A percentile compares a stretch with the other conserved stretches of the same genome.
phyloP scores from a whole-genome alignment of 2,113 vertebrate genomes.

The Chrysemys picta region DNA sequence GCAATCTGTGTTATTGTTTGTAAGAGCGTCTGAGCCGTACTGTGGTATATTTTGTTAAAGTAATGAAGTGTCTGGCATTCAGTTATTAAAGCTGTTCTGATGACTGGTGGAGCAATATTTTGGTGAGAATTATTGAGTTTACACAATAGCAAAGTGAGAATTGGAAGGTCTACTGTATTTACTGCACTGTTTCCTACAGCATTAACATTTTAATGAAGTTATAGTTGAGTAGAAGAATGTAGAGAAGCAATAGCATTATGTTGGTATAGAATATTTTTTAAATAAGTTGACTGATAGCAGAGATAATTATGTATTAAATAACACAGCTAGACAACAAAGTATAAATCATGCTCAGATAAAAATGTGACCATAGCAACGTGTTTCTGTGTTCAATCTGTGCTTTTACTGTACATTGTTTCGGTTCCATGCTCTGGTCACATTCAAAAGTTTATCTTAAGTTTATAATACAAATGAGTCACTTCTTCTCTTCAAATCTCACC shows the following conservation, averaged over 20 bases:
- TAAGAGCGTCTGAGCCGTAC: not conserved
- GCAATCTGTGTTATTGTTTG: not conserved
- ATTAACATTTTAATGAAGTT: not conserved
- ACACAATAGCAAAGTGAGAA: not conserved
- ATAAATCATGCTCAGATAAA: not conserved
- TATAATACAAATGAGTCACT: not conserved
- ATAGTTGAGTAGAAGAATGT: not conserved
- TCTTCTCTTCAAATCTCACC: not conserved
- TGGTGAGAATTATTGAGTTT: not conserved
- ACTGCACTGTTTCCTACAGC: not conserved
- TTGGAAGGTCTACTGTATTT: not conserved
- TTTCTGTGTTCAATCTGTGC: not conserved
- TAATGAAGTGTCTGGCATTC: not conserved
- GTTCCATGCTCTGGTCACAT: not conserved
- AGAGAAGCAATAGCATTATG: not conserved
- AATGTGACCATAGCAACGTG: not conserved
- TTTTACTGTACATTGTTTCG: not conserved
- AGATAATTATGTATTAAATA: not conserved
- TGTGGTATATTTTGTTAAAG: not conserved
- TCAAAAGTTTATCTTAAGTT: not conserved
- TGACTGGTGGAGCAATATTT: not conserved
- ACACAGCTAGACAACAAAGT: not conserved
- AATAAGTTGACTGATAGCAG: not conserved
- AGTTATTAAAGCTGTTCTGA: not conserved
- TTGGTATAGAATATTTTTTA: not conserved